A percentile compares a stretch with the other conserved stretches of the same genome.
Evolutionary conservation across 2,797 vertebrate species (phyloP).

Genomic region (Geotrypetes seraphini): DNA sequence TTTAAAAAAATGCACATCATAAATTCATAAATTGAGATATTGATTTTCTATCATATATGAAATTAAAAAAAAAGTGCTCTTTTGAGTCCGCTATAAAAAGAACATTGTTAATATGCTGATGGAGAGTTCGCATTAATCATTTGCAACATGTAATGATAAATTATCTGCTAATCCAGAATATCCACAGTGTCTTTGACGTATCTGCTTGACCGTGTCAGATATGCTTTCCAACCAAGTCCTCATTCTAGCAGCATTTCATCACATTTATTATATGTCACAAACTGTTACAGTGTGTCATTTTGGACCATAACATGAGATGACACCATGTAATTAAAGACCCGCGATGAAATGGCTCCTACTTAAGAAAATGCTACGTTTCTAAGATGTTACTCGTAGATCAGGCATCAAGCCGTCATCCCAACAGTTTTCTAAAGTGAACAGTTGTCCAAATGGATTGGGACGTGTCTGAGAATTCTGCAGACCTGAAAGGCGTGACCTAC

Average conservation of each 20-base stretch:
- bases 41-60: slow-evolving; percentile 22
- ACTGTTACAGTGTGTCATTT: slow-evolving; percentile 51
- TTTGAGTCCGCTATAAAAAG: no score
- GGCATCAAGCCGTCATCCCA: no score
- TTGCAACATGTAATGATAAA: slow-evolving; percentile 13
- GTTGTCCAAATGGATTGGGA: no score
- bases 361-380: slow-evolving; percentile 13
- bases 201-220: slow-evolving; percentile 21
- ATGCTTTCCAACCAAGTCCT: slow-evolving; percentile 37
- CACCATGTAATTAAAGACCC: slow-evolving; percentile 54
- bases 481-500: no score
- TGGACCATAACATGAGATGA: slow-evolving; percentile 44
- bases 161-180: slow-evolving; percentile 18
- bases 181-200: slow-evolving; percentile 19
- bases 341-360: slow-evolving; percentile 35
- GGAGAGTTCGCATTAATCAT: slow-evolving; percentile 22
- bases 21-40: slow-evolving; percentile 24
- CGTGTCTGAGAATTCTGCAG: no score
- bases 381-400: slow-evolving; percentile 37
- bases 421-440: no score
- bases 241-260: slow-evolving; percentile 54
- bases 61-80: slow-evolving; percentile 9
- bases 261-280: slow-evolving; percentile 56
- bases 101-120: slow-evolving; percentile 14
- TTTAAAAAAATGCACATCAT: no score